phyloP scores from a whole-genome alignment of 2,797 vertebrate genomes.

The Lophius americanus region DNA sequence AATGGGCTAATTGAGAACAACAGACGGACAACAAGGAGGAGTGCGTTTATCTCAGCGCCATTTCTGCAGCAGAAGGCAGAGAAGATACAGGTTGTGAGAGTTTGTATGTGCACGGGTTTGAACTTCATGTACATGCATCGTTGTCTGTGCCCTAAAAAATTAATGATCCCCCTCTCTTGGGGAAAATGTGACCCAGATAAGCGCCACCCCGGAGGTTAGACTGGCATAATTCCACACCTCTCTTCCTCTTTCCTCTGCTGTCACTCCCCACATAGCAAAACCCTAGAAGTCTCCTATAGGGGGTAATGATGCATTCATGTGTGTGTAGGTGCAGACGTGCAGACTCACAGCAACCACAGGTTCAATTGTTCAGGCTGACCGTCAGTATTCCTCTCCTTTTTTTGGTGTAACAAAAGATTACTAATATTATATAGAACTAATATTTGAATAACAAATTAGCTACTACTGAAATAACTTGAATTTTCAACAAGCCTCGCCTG shows the following conservation, averaged over 20 bases:
- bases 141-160: constrained; percentile 31
- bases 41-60: constrained; percentile 43
- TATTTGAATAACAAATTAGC: too few relatives aligned
- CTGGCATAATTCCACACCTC: constrained; percentile 44
- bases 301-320: too few relatives aligned
- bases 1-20: constrained; percentile 69
- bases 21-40: constrained; percentile 8
- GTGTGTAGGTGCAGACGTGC: too few relatives aligned
- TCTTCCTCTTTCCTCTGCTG: constrained; percentile 11
- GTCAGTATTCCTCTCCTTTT: too few relatives aligned
- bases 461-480: too few relatives aligned
- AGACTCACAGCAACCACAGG: too few relatives aligned
- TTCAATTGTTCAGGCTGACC: neutral
- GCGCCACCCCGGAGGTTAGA: constrained; percentile 35
- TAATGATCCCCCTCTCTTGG: constrained; percentile 49
- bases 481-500: too few relatives aligned
- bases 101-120: neutral
- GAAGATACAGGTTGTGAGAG: neutral
- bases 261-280: neutral
- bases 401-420: too few relatives aligned
- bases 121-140: neutral
- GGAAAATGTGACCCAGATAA: constrained; percentile 61
- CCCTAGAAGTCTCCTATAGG: too few relatives aligned
- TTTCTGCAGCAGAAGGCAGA: constrained; percentile 22
- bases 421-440: too few relatives aligned